A percentile compares a stretch with the other conserved stretches of the same genome.
These are phyloP conservation scores for Cirrhinus mrigala DNA, from an alignment of 2,797 vertebrate genomes.

Conservation along the genomic window DNA sequence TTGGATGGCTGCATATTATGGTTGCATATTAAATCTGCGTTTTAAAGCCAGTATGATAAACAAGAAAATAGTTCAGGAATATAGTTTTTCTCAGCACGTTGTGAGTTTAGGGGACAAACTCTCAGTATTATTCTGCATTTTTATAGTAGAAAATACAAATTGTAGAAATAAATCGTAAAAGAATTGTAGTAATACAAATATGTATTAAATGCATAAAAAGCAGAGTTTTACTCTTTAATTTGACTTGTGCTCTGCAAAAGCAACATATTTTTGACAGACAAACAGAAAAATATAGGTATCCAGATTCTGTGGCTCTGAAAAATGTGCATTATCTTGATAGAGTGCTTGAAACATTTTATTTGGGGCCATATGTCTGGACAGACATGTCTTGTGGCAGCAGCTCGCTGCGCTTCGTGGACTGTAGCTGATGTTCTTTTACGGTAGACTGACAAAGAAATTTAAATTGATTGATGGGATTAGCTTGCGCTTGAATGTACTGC, in stretches of 20 bases:
- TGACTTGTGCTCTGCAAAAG: not conserved
- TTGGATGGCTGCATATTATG: conserved; percentile 16
- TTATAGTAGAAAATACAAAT: too few species aligned
- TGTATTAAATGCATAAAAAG: not conserved
- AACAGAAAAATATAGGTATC: not conserved
- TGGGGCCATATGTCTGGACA: conserved; percentile 29
- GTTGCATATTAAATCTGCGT: not conserved
- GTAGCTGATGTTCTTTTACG: conserved; percentile 24
- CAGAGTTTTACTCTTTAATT: not conserved
- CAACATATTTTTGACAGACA: not conserved
- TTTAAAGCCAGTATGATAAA: not conserved
- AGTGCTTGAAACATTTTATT: not conserved
- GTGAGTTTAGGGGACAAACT: not conserved
- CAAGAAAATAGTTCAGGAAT: not conserved
- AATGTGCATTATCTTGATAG: conserved; percentile 22
- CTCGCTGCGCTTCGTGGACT: conserved; percentile 22
- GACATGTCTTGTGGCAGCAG: not conserved
- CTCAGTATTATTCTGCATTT: too few species aligned
- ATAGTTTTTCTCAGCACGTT: not conserved
- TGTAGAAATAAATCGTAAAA: not conserved
- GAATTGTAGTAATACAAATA: not conserved
- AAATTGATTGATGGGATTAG: conserved; percentile 30
- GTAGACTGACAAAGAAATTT: conserved; percentile 33
- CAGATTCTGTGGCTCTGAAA: conserved; percentile 20
- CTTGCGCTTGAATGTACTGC: conserved; percentile 25